phyloP scores from a whole-genome alignment of 2,888 invertebrate species.

The Cerastis rubricosa region DNA sequence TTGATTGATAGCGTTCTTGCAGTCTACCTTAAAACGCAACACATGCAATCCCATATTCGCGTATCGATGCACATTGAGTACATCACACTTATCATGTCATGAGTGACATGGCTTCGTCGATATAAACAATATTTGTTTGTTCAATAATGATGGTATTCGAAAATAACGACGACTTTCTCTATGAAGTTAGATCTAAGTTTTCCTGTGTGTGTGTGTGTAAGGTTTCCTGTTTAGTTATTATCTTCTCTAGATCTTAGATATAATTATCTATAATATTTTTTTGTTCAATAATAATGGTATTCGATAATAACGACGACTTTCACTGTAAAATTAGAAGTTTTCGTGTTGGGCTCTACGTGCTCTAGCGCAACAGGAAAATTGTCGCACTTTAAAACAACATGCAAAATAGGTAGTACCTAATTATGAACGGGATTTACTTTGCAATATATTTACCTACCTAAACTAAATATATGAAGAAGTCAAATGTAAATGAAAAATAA shows the following conservation, averaged over 20 bases:
- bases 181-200: not conserved
- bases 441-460: not conserved
- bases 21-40: not conserved
- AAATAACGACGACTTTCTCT: not conserved
- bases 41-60: conserved; percentile 3
- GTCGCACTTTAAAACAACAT: not conserved
- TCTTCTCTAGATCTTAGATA: too few relatives aligned
- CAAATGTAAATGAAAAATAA: not conserved
- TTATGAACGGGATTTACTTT: not conserved
- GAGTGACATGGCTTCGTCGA: not conserved
- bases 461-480: not conserved
- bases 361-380: not conserved
- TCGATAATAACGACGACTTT: not conserved
- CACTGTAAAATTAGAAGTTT: not conserved
- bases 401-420: not conserved
- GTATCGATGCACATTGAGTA: conserved; percentile 12
- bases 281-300: not conserved
- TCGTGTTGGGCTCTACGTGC: not conserved
- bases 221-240: too few relatives aligned
- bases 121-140: not conserved
- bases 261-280: too few relatives aligned
- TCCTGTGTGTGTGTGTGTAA: too few relatives aligned
- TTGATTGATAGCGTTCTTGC: not conserved
- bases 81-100: conserved; percentile 1
- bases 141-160: not conserved